Evolutionary conservation across 1,140 invertebrate species (phyloP).

Genomic region (Babylonia areolata): DNA sequence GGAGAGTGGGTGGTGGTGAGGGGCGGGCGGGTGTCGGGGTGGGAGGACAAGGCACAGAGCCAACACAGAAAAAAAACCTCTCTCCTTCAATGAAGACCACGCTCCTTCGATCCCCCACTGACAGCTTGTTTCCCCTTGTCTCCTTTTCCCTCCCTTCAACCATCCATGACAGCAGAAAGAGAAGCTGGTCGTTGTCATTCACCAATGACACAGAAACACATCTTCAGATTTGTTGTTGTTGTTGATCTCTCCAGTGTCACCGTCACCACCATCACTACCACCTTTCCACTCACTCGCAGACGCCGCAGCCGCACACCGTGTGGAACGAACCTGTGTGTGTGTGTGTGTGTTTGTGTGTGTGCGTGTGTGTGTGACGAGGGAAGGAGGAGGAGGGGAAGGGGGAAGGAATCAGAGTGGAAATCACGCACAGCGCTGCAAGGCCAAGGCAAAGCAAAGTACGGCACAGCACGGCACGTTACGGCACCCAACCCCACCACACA

Average conservation of each 20-base stretch:
- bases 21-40: neutral
- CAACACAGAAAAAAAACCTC: neutral
- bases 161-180: neutral
- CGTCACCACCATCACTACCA: neutral
- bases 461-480: neutral
- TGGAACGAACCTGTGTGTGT: neutral
- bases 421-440: neutral
- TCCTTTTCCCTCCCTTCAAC: neutral
- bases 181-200: neutral
- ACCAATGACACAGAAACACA: neutral
- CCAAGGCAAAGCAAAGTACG: neutral
- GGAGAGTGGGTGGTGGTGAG: neutral
- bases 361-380: neutral
- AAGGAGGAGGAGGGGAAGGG: neutral
- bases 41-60: neutral
- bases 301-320: neutral
- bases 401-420: slow-evolving; percentile 11
- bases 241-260: neutral
- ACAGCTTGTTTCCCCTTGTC: neutral
- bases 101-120: neutral
- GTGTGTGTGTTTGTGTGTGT: neutral
- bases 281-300: neutral
- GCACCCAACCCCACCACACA: neutral
- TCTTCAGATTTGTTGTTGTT: neutral
- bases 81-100: neutral